These are phyloP conservation scores for Solenodon paradoxus DNA, from an alignment of 2,113 vertebrate species.

Conservation along the genomic window DNA sequence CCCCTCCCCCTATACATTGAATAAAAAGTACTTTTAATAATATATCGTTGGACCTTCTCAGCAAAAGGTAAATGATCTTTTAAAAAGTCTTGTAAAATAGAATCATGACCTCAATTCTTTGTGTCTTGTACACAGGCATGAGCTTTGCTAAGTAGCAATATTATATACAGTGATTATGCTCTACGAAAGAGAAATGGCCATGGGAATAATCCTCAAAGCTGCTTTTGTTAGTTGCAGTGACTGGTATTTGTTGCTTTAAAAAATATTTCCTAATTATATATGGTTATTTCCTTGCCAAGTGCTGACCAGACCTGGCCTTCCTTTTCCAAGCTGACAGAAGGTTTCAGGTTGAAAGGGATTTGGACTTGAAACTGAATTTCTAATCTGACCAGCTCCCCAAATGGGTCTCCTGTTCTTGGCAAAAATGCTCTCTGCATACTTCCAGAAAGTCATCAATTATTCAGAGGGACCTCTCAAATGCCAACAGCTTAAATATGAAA, in stretches of 20 bases:
- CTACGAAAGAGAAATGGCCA: slow-evolving; percentile 8
- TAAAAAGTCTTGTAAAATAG: slow-evolving; percentile 1
- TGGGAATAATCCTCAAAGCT: slow-evolving; percentile 28
- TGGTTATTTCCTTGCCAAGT: slow-evolving; percentile 58
- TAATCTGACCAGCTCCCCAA: slow-evolving; percentile 71
- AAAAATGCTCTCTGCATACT: slow-evolving; percentile 59
- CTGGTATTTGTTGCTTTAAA: slow-evolving; percentile 60
- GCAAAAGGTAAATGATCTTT: slow-evolving; percentile 1
- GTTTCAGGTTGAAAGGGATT: slow-evolving; percentile 71
- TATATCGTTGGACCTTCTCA: slow-evolving; percentile 33
- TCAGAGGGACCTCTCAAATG: slow-evolving; percentile 67
- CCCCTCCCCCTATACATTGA: not conserved
- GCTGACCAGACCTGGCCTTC: slow-evolving; percentile 53
- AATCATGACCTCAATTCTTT: slow-evolving; percentile 36
- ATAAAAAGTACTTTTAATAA: slow-evolving; percentile 26
- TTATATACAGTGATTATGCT: not conserved
- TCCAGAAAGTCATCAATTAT: slow-evolving; percentile 74
- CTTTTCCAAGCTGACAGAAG: slow-evolving; percentile 69
- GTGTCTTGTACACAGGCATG: not conserved
- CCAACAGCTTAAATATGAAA: slow-evolving; percentile 61
- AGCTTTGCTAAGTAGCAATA: not conserved
- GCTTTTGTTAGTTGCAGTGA: slow-evolving; percentile 59
- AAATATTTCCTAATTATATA: slow-evolving; percentile 68
- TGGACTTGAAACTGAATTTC: slow-evolving; percentile 76
- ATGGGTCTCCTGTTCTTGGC: slow-evolving; percentile 66